Percentiles rank a stretch among this genome's conserved stretches.
Conservation (phyloP, 2,888 invertebrate genomes). For the Tuberolachnus salignus region DNA sequence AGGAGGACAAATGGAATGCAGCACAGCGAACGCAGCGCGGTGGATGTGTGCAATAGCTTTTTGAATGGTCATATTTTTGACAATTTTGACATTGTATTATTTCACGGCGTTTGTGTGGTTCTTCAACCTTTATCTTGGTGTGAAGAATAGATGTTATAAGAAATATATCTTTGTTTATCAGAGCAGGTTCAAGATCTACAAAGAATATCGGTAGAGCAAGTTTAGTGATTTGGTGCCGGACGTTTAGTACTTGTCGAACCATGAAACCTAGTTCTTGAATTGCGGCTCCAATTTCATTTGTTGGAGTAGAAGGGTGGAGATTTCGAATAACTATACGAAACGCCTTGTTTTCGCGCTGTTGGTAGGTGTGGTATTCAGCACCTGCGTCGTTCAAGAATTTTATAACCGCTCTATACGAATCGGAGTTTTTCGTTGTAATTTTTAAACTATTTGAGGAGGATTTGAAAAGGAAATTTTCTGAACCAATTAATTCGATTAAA, state of each 20-base stretch:
- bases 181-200: neutral
- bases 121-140: neutral
- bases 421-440: neutral
- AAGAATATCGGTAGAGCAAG: neutral
- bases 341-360: neutral
- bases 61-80: neutral
- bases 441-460: conserved; percentile 10
- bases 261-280: neutral
- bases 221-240: neutral
- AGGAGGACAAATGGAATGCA: neutral
- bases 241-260: neutral
- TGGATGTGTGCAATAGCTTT: neutral
- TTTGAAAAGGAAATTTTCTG: neutral
- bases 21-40: neutral
- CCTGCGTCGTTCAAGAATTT: neutral
- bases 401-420: neutral
- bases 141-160: neutral
- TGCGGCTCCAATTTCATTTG: neutral
- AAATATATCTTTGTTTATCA: neutral
- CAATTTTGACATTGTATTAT: neutral
- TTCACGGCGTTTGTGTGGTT: neutral
- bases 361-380: conserved; percentile 8
- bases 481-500: neutral
- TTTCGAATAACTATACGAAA: conserved; percentile 1
- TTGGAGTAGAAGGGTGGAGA: conserved; percentile 6